These are phyloP conservation scores for Eupithecia inturbata DNA, from an alignment of 2,888 invertebrate species.

Conservation along the genomic window DNA sequence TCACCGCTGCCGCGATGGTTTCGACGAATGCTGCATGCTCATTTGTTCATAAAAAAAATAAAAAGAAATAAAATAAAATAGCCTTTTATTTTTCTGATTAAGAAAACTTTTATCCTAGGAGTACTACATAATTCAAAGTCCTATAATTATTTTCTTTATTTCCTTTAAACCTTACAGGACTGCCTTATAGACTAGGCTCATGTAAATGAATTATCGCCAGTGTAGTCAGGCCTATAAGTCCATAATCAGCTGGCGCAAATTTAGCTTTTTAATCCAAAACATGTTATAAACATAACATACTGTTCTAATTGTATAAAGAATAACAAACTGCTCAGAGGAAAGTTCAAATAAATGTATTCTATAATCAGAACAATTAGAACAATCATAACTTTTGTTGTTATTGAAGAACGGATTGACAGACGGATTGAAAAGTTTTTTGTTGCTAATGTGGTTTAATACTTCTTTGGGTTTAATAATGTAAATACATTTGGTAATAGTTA, in stretches of 20 bases:
- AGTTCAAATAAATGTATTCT: slow-evolving; percentile 25
- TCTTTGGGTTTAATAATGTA: background rate
- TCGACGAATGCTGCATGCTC: too few species aligned
- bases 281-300: background rate
- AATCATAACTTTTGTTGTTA: slow-evolving; percentile 14
- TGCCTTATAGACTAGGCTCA: too few species aligned
- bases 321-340: slow-evolving; percentile 23
- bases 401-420: slow-evolving; percentile 5
- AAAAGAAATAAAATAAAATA: too few species aligned
- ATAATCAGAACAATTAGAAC: slow-evolving; percentile 20
- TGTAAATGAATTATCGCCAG: too few species aligned
- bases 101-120: too few species aligned
- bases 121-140: too few species aligned
- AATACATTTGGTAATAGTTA: background rate
- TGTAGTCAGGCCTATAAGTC: background rate
- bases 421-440: background rate
- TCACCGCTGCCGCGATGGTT: too few species aligned
- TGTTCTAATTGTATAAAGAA: slow-evolving; percentile 10
- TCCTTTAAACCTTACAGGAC: too few species aligned
- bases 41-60: too few species aligned
- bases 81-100: too few species aligned
- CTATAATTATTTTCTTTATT: too few species aligned
- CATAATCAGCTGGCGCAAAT: background rate
- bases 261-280: slow-evolving; percentile 4
- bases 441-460: background rate